Percentiles rank a stretch among this genome's conserved stretches.
phyloP scores from a whole-genome alignment of 2,888 invertebrate species.

The Tipula vernalis region DNA sequence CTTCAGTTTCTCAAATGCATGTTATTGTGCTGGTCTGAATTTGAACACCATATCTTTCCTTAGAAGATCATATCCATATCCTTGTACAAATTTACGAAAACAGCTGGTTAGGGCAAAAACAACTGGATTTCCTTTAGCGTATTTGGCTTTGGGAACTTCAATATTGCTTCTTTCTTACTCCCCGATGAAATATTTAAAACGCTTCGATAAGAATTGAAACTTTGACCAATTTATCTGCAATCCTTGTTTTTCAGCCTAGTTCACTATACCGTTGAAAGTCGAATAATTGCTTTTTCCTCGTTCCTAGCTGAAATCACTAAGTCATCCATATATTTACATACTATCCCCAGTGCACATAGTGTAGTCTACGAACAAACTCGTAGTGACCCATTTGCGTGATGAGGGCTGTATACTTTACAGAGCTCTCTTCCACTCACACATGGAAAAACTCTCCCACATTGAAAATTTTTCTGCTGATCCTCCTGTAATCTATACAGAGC shows the following conservation, averaged over 20 bases:
- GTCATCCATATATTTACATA: background rate
- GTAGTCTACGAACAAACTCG: too few species aligned
- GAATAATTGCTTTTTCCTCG: background rate
- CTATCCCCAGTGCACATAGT: background rate
- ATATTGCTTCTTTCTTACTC: background rate
- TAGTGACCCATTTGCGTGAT: too few species aligned
- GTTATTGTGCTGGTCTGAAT: background rate
- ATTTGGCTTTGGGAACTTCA: background rate
- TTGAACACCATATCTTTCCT: background rate
- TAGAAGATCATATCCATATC: background rate
- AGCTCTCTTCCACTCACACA: too few species aligned
- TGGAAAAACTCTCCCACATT: too few species aligned
- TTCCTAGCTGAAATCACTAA: too few species aligned
- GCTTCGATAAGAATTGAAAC: background rate
- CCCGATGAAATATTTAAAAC: background rate
- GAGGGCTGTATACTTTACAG: background rate
- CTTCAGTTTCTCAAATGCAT: too few species aligned
- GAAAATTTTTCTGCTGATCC: too few species aligned
- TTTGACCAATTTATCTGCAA: background rate
- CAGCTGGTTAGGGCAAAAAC: background rate
- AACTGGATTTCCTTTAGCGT: background rate
- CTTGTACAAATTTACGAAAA: background rate
- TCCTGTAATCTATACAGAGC: too few species aligned
- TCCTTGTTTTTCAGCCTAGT: background rate
- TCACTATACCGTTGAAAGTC: background rate